Evolutionary conservation across 2,797 vertebrate species (phyloP).

Genomic region (Danio albolineatus): DNA sequence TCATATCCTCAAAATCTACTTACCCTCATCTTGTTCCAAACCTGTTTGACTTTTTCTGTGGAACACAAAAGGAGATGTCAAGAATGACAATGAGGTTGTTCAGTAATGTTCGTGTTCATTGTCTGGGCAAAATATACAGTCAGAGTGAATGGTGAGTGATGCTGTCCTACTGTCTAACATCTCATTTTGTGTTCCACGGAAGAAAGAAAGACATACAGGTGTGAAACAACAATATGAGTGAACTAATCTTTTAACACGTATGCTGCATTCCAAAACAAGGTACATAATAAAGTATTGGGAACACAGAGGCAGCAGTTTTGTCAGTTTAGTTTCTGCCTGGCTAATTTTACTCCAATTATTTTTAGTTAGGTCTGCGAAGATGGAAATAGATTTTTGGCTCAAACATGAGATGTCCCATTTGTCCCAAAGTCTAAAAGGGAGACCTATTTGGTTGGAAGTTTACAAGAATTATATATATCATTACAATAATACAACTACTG

Average conservation of each 20-base stretch:
- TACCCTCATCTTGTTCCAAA: background rate
- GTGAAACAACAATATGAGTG: background rate
- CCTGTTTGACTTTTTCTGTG: background rate
- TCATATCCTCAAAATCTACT: background rate
- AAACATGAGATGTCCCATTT: too few relatives aligned
- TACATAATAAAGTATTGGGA: background rate
- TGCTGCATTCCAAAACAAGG: background rate
- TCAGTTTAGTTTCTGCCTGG: background rate
- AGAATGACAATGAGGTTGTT: background rate
- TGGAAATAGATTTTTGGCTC: too few relatives aligned
- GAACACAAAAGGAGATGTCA: slow-evolving; percentile 11
- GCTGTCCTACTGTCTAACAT: background rate
- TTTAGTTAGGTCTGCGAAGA: background rate
- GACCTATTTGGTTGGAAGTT: too few relatives aligned
- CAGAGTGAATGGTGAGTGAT: background rate
- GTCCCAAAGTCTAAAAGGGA: too few relatives aligned
- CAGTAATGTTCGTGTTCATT: background rate
- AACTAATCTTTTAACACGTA: background rate
- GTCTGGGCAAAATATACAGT: background rate
- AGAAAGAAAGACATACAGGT: background rate
- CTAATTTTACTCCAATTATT: background rate
- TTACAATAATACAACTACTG: too few relatives aligned
- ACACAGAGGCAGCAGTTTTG: background rate
- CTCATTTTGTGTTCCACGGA: background rate
- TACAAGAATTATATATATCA: too few relatives aligned